Base-by-base conservation (phyloP, 1,140 invertebrate species). In the Calliphora vicina region DNA sequence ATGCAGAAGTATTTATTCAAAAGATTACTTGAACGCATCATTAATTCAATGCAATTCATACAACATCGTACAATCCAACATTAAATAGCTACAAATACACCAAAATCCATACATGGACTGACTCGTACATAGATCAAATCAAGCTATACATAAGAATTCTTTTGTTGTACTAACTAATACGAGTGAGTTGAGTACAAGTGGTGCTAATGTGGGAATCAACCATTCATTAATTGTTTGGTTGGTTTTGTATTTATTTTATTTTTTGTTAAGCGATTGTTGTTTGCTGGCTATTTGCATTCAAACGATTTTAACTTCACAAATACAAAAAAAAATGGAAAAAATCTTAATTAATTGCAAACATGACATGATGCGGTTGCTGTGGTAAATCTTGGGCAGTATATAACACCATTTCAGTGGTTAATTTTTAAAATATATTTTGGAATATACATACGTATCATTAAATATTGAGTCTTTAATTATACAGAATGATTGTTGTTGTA, bases 1-100 rank as follows among this genome's bases (percentile, higher is more conserved):
- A 67, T 25, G 9, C n/a, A 67, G 5, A 67, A 67, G 20, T 67
- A 67, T 67, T 67, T 25, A 23, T 67, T 23, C 3, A 25, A 57
- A 23, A 67, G 17, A 23, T 67, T 67, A 20, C 20, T 67, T 67
- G 61, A 67, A 67, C 61, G 61, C 61, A 67, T 67, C 61, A 67
- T 67, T 67, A 67, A 67, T 67, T 67, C 61, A 67, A 67, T 67
- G 25, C 61, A 67, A 67, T 67, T 25, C n/a, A 25, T 67, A 67
- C n/a, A 67, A 23, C n/a, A n/a, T 25, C n/a, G 25, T 10, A 25
- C 61, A 25, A 1, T 57, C n/a, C 50, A 67, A 67, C 61, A 23
- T 67, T 67, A 67, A 23, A 67, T 25, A 23, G 6, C 9, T 57
- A n/a, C 15, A 57, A 57, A 57, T n/a, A 57, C n/a, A 57, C 17